Evolutionary conservation across 2,888 invertebrate genomes (phyloP).

Genomic region (Kuschelorhynchus macadamiae): DNA sequence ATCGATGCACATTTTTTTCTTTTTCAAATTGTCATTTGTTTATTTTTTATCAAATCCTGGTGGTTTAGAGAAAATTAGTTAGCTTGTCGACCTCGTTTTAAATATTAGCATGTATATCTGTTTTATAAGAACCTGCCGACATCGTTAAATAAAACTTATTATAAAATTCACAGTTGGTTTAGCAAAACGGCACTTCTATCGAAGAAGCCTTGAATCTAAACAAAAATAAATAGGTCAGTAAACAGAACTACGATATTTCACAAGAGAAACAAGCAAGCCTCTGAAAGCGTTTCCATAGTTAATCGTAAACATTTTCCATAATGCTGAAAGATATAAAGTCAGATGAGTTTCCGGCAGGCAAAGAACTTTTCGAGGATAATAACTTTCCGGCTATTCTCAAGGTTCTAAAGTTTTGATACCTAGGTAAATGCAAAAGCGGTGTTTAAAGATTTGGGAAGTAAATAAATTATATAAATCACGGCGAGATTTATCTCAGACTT

Average conservation of each 20-base stretch:
- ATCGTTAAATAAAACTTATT: too few relatives aligned
- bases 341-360: slow-evolving; percentile 23
- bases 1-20: too few relatives aligned
- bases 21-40: too few relatives aligned
- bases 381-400: slow-evolving; percentile 25
- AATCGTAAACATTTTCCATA: slow-evolving; percentile 38
- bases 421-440: slow-evolving; percentile 24
- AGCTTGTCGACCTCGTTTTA: too few relatives aligned
- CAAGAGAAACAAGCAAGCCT: slow-evolving; percentile 17
- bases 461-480: slow-evolving; percentile 1
- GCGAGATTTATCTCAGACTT: background rate
- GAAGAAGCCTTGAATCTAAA: too few relatives aligned
- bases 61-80: too few relatives aligned
- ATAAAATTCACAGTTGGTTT: too few relatives aligned
- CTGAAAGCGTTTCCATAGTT: slow-evolving; percentile 19
- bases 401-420: slow-evolving; percentile 31
- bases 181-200: too few relatives aligned
- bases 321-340: slow-evolving; percentile 26
- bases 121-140: too few relatives aligned
- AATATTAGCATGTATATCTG: too few relatives aligned
- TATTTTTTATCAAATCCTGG: too few relatives aligned
- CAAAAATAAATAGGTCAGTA: background rate
- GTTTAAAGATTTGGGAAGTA: slow-evolving; percentile 9
- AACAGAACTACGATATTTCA: background rate
- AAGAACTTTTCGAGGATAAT: slow-evolving; percentile 26